These are phyloP conservation scores for Caenorhabditis elegans DNA, from an alignment of 1,140 invertebrate species.

Conservation along the genomic window DNA sequence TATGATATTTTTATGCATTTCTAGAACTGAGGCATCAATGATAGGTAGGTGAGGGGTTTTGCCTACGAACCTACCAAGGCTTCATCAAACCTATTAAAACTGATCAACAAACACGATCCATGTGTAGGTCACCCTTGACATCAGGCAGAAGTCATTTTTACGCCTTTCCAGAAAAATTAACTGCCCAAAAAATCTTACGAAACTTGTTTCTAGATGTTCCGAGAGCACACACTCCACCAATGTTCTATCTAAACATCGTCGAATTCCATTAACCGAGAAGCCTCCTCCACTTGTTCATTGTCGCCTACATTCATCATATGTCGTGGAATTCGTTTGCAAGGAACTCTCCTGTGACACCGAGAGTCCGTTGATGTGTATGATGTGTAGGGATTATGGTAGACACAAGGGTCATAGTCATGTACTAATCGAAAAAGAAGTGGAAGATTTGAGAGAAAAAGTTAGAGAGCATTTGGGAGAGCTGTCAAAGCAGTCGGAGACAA, in stretches of 20 bases:
- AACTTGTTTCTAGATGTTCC: constrained; percentile 19
- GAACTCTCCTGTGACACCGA: neutral
- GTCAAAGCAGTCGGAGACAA: neutral
- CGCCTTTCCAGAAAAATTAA: too few species aligned
- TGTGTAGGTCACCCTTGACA: too few species aligned
- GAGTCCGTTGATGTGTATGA: constrained; percentile 29
- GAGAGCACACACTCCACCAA: constrained; percentile 1
- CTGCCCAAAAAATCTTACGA: too few species aligned
- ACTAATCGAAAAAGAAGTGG: constrained; percentile 15
- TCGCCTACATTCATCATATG: neutral
- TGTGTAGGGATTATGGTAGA: constrained; percentile 34
- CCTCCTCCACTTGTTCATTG: neutral
- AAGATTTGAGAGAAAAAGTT: constrained; percentile 5
- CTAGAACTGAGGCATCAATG: too few species aligned
- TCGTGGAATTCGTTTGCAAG: constrained; percentile 30
- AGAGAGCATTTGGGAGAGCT: neutral
- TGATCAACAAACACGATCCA: too few species aligned
- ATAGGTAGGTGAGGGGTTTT: too few species aligned
- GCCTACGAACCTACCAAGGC: too few species aligned
- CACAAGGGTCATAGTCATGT: constrained; percentile 19
- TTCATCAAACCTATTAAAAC: too few species aligned
- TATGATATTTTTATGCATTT: too few species aligned
- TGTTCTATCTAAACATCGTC: constrained; percentile 14
- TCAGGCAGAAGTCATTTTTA: too few species aligned
- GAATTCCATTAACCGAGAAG: constrained; percentile 5